Percentiles rank a stretch among this genome's conserved stretches.
phyloP scores from a whole-genome alignment of 2,113 vertebrate species.

The Andinoacara biseriatus region DNA sequence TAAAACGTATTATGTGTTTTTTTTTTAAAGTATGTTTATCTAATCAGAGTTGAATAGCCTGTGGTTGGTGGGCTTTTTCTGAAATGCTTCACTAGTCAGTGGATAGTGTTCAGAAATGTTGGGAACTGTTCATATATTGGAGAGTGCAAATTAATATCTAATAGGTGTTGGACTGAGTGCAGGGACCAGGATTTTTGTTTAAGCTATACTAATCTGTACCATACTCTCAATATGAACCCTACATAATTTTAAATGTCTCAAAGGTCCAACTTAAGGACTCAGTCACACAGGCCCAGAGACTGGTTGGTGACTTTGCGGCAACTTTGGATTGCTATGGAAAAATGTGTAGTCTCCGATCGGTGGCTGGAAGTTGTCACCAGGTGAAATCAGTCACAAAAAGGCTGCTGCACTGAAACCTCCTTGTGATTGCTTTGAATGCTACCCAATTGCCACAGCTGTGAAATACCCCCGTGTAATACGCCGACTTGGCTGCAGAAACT shows the following conservation, averaged over 20 bases:
- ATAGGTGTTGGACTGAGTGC: background rate
- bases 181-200: background rate
- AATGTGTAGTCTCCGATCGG: background rate
- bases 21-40: background rate
- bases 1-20: conserved; percentile 20
- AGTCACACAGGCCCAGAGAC: background rate
- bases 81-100: conserved; percentile 1
- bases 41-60: background rate
- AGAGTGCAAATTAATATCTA: background rate
- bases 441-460: too few species aligned
- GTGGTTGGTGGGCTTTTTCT: conserved; percentile 19
- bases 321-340: background rate
- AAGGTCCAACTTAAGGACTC: background rate
- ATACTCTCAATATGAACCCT: background rate
- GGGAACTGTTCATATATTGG: background rate
- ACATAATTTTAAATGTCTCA: background rate
- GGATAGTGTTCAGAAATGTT: conserved; percentile 7
- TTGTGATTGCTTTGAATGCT: background rate
- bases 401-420: background rate
- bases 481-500: background rate
- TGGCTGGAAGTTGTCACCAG: background rate
- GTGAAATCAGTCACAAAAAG: background rate
- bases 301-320: background rate
- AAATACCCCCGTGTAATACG: background rate
- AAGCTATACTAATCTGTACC: background rate